Conservation (phyloP, 2,888 invertebrate species). For the Ecliptopera silaceata region DNA sequence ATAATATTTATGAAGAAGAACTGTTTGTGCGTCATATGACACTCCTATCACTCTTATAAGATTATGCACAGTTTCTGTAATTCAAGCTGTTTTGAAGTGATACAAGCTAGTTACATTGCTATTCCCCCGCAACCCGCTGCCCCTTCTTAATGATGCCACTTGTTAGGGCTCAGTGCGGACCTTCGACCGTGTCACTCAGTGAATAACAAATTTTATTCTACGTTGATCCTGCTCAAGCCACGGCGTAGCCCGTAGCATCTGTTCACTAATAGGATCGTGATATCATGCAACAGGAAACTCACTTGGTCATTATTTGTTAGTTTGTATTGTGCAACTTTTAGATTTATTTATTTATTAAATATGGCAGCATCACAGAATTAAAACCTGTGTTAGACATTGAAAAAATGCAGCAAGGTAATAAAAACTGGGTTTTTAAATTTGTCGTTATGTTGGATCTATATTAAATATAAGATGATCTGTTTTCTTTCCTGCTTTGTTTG, state of each 20-base stretch:
- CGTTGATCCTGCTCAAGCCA: constrained; percentile 56
- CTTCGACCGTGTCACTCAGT: constrained; percentile 74
- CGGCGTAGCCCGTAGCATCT: constrained; percentile 15
- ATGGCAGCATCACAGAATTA: no score
- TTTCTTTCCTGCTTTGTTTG: no score
- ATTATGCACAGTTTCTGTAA: no score
- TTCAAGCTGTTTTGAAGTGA: neutral
- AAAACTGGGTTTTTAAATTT: no score
- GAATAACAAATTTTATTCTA: constrained; percentile 75
- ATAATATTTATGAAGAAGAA: no score
- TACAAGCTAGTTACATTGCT: constrained; percentile 9
- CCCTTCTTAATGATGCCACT: constrained; percentile 78
- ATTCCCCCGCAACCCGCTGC: constrained; percentile 38
- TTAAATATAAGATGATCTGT: no score
- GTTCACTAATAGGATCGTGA: constrained; percentile 14
- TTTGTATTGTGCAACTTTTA: neutral
- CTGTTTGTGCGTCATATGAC: no score
- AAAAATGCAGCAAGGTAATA: no score
- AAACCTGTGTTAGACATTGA: no score
- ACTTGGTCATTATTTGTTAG: neutral
- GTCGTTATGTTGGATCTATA: no score
- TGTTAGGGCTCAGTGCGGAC: constrained; percentile 79
- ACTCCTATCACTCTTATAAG: no score
- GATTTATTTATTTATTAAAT: no score
- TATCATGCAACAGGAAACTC: constrained; percentile 14